Conservation (phyloP, 1,140 invertebrate species). For the Glossosoma conforme region DNA sequence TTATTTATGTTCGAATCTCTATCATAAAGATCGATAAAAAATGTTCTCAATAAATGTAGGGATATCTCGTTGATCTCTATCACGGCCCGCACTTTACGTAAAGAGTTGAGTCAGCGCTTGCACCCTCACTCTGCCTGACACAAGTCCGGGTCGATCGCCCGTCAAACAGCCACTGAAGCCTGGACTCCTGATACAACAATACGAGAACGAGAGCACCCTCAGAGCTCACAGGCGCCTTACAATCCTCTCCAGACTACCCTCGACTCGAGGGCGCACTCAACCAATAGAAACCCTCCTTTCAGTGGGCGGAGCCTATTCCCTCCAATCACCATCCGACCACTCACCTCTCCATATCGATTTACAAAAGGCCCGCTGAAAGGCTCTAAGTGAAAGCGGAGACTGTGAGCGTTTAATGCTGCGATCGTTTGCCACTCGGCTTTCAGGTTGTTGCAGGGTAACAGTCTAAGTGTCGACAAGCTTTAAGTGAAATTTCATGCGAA, state of each 20-base stretch:
- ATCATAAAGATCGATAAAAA: no score
- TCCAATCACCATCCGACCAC: slow-evolving; percentile 14
- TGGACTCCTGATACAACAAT: slow-evolving; percentile 1
- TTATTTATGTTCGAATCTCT: no score
- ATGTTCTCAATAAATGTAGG: no score
- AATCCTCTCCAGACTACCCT: neutral
- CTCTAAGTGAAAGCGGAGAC: slow-evolving; percentile 22
- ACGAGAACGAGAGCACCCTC: neutral
- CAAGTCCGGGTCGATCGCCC: slow-evolving; percentile 1
- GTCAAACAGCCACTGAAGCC: neutral
- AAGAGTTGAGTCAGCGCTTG: no score
- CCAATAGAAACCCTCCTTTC: slow-evolving; percentile 13
- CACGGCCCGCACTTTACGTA: no score
- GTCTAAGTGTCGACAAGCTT: slow-evolving; percentile 8
- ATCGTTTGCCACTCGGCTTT: no score
- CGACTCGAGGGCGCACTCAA: slow-evolving; percentile 13
- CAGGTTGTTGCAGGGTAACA: no score
- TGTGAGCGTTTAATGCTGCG: no score
- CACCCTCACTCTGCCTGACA: slow-evolving; percentile 7
- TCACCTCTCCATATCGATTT: slow-evolving; percentile 30
- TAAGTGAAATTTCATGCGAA: slow-evolving; percentile 13
- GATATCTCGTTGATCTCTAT: no score
- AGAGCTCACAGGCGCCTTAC: neutral
- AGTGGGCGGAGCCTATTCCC: slow-evolving; percentile 13
- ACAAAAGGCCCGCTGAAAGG: slow-evolving; percentile 20